Evolutionary conservation across 2,797 vertebrate species (phyloP).

Genomic region (Luscinia luscinia): DNA sequence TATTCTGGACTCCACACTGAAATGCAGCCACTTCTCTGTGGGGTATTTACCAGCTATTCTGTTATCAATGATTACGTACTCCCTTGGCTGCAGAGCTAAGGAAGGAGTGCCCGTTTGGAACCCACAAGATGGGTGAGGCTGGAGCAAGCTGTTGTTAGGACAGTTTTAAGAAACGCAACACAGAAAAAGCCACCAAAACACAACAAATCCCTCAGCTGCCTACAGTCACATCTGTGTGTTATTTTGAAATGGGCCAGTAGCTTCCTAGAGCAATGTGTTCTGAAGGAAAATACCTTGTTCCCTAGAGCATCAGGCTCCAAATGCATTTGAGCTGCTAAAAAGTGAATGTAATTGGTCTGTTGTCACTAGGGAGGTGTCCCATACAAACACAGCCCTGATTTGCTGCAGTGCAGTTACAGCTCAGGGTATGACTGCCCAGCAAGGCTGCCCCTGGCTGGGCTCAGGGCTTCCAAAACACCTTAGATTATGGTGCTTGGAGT

Average conservation of each 20-base stretch:
- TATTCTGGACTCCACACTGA: neutral
- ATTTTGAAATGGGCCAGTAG: neutral
- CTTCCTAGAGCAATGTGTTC: neutral
- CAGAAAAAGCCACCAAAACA: neutral
- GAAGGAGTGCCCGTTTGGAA: neutral
- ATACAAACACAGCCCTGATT: neutral
- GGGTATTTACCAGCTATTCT: neutral
- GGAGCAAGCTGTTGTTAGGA: neutral
- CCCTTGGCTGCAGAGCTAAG: neutral
- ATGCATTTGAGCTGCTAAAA: neutral
- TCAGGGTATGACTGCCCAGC: neutral
- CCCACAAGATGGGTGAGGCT: neutral
- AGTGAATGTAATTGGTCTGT: neutral
- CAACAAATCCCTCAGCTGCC: neutral
- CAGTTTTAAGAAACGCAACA: neutral
- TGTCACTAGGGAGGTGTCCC: neutral
- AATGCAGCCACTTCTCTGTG: neutral
- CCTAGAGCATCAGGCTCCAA: neutral
- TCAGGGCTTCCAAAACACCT: neutral
- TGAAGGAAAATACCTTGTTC: slow-evolving; percentile 13
- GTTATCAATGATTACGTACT: neutral
- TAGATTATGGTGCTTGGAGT: neutral
- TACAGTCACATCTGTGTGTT: neutral
- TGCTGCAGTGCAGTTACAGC: neutral
- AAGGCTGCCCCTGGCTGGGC: neutral